Conservation (phyloP, 2,113 vertebrate genomes). For the Tamias sibiricus region DNA sequence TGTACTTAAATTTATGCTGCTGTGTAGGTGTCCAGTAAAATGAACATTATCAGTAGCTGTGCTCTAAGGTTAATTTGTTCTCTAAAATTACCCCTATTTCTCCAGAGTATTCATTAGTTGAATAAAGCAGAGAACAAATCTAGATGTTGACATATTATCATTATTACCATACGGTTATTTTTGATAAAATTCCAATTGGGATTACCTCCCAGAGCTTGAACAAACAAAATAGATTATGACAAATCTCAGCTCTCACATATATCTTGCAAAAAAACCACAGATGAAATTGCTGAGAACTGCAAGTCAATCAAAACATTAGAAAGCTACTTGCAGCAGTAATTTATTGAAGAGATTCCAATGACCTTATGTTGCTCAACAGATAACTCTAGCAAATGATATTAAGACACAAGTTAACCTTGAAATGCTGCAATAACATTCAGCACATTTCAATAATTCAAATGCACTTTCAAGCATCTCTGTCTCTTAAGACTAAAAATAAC, state of each 20-base stretch:
- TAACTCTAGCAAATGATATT: conserved; percentile 73
- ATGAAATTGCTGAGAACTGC: conserved; percentile 53
- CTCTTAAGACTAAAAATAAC: conserved; percentile 61
- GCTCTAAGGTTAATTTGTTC: conserved; percentile 88
- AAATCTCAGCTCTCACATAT: conserved; percentile 73
- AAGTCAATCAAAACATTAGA: conserved; percentile 71
- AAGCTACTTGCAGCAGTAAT: conserved; percentile 70
- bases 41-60: conserved; percentile 81
- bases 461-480: conserved; percentile 59
- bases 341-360: conserved; percentile 76
- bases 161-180: conserved; percentile 80
- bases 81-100: conserved; percentile 83
- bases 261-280: conserved; percentile 68
- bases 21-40: conserved; percentile 86
- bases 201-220: conserved; percentile 74
- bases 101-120: conserved; percentile 87
- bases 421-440: conserved; percentile 63
- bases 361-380: conserved; percentile 74
- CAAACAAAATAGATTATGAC: conserved; percentile 82
- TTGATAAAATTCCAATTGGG: conserved; percentile 84
- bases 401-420: conserved; percentile 77
- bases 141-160: conserved; percentile 84
- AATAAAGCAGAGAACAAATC: conserved; percentile 83
- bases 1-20: conserved; percentile 82
- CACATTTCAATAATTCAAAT: conserved; percentile 67